phyloP scores from a whole-genome alignment of 1,140 invertebrate genomes.

The Drosophila arizonae region DNA sequence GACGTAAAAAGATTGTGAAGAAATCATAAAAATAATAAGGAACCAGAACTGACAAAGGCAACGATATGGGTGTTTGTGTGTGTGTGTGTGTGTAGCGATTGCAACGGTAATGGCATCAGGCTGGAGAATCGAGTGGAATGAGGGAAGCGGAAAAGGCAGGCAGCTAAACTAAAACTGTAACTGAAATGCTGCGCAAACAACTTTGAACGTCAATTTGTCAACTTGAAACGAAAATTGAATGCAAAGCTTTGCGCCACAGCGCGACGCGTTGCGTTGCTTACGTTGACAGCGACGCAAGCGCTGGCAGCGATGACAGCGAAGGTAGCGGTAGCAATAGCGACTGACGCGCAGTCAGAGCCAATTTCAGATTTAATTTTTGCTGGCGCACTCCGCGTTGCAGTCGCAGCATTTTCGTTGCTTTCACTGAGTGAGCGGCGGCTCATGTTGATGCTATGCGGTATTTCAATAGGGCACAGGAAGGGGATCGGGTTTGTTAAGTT shows the following conservation, averaged over 20 bases:
- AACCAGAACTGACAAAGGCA: conserved; percentile 56
- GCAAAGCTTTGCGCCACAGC: conserved; percentile 68
- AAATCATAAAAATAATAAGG: conserved; percentile 75
- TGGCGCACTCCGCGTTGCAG: conserved; percentile 37
- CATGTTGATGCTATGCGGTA: conserved; percentile 23
- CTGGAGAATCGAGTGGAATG: conserved; percentile 12
- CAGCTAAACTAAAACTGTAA: conserved; percentile 71
- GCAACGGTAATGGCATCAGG: conserved; percentile 11
- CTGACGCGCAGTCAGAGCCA: conserved; percentile 64
- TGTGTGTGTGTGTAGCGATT: conserved; percentile 22
- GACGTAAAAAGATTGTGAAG: conserved; percentile 51
- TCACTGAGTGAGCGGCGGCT: conserved; percentile 34
- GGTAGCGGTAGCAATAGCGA: conserved; percentile 46
- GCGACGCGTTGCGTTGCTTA: conserved; percentile 51
- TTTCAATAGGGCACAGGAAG: conserved; percentile 16
- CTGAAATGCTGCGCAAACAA: conserved; percentile 80
- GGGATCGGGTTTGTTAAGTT: conserved; percentile 22
- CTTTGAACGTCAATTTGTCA: conserved; percentile 81
- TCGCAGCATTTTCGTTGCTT: conserved; percentile 57
- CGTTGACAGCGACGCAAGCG: conserved; percentile 22
- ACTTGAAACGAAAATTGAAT: conserved; percentile 79
- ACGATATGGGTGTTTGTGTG: conserved; percentile 19
- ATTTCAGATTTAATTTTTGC: conserved; percentile 58
- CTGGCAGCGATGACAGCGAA: conserved; percentile 18
- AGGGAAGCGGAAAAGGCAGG: conserved; percentile 50